These are phyloP conservation scores for Globodera ellingtonae DNA, from an alignment of 1,140 invertebrate genomes.

Conservation along the genomic window DNA sequence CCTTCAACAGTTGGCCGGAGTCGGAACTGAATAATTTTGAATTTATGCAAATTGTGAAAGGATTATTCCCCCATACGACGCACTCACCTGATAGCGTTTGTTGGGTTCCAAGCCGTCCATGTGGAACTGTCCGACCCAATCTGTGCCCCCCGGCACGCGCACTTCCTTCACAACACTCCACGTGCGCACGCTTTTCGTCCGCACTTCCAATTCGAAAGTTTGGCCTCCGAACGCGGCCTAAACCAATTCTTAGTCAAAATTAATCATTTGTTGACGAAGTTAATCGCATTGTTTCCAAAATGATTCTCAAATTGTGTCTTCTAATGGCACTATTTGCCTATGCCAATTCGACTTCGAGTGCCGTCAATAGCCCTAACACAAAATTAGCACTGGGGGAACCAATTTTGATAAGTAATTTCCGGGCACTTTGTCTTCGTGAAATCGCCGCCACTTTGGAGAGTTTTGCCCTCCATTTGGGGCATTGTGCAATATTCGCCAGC, in stretches of 20 bases:
- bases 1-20: conserved; percentile 14
- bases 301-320: too few species aligned
- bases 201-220: conserved; percentile 33
- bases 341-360: too few species aligned
- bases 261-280: too few species aligned
- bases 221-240: background rate
- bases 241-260: background rate
- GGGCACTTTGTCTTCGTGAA: background rate
- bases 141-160: background rate
- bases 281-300: too few species aligned
- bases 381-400: too few species aligned
- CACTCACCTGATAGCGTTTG: conserved; percentile 43
- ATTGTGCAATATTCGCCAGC: conserved; percentile 19
- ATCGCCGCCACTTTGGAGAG: background rate
- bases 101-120: conserved; percentile 42
- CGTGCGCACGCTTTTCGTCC: conserved; percentile 41
- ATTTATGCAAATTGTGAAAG: background rate
- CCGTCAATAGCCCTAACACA: too few species aligned
- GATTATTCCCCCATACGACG: too few species aligned
- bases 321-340: too few species aligned
- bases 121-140: conserved; percentile 29
- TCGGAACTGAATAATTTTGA: conserved; percentile 46
- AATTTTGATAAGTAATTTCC: too few species aligned
- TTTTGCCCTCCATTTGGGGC: background rate
- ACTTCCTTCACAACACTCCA: conserved; percentile 32